These are phyloP conservation scores for Atherinomorus stipes DNA, from an alignment of 2,113 vertebrate genomes.

Conservation along the genomic window DNA sequence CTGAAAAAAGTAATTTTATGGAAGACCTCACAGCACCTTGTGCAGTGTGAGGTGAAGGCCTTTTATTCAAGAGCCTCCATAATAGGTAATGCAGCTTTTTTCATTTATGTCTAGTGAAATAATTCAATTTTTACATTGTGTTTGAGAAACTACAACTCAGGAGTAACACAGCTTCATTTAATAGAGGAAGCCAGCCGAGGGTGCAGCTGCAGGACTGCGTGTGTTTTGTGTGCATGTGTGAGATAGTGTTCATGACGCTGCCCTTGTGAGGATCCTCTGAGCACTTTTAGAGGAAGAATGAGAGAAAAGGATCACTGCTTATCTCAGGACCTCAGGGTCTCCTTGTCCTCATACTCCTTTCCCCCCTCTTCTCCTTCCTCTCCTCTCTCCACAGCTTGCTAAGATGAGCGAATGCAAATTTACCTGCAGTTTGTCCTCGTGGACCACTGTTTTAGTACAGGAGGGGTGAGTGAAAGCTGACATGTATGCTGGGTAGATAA, in stretches of 20 bases:
- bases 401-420: constrained; percentile 15
- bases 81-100: not conserved
- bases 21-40: not conserved
- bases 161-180: not conserved
- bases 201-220: constrained; percentile 30
- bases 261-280: constrained; percentile 40
- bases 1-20: not conserved
- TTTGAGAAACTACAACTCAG: not conserved
- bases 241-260: constrained; percentile 21
- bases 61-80: not conserved
- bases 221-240: constrained; percentile 2
- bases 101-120: not conserved
- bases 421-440: constrained; percentile 18
- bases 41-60: not conserved
- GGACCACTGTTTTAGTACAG: constrained; percentile 2
- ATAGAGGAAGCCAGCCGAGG: constrained; percentile 15
- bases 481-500: constrained; percentile 34
- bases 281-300: constrained; percentile 34
- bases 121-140: not conserved
- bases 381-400: constrained; percentile 8
- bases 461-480: constrained; percentile 3
- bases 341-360: not conserved
- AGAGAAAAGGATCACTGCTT: constrained; percentile 38
- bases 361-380: constrained; percentile 1
- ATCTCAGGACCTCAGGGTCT: constrained; percentile 57